Base-by-base conservation (phyloP, 2,888 invertebrate genomes). In the Amiota mariae region DNA sequence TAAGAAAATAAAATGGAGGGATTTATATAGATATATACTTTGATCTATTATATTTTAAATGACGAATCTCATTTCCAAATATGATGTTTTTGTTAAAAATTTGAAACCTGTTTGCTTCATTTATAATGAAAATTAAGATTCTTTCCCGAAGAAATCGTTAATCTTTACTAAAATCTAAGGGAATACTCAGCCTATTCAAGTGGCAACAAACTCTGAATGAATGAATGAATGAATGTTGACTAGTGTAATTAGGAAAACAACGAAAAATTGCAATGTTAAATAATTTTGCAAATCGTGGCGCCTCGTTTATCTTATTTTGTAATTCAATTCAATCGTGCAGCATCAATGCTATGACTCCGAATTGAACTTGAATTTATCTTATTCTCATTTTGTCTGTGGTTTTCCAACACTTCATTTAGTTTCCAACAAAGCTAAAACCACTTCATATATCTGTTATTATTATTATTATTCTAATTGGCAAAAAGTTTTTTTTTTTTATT, bases 351-450 rank as follows among this genome's bases (percentile, higher is more conserved):
- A 20, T 20, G 59, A 59, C 20, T 20, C 9, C 63, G 63, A 9
- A 63, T 63, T 63, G 63, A 24, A 63, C 63, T 63, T 63, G 63
- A 63, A 46, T 54, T 4, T n/a, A n/a, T n/a, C 59, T 15, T 59
- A 24, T 20, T 8, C 18, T 20, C 24, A 12, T 20, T 24, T n/a
- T 20, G 20, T n/a, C 15, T n/a, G 54, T 54, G 12, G 54, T 54
- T 12, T 54, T 54, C 15, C n/a, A 8, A 13, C 15, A 13, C 15
- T 54, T 54, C 1, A 9, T 1, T 54, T 54, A n/a, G 8, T 8
- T 2, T 54, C 54, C 54, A 54, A 36, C 6, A 36, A 6, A 36
- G 36, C 36, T 0, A 36, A 36, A 36, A 36, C 2, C 2, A 59
- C 20, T 59, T 59, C 20, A 59, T 1, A 46, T 13, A 46, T 63